Percentiles rank a stretch among this genome's conserved stretches.
These are phyloP conservation scores for Parazoanthus atlanticus DNA, from an alignment of 92 coral and sea anemone genomes.

Conservation along the genomic window DNA sequence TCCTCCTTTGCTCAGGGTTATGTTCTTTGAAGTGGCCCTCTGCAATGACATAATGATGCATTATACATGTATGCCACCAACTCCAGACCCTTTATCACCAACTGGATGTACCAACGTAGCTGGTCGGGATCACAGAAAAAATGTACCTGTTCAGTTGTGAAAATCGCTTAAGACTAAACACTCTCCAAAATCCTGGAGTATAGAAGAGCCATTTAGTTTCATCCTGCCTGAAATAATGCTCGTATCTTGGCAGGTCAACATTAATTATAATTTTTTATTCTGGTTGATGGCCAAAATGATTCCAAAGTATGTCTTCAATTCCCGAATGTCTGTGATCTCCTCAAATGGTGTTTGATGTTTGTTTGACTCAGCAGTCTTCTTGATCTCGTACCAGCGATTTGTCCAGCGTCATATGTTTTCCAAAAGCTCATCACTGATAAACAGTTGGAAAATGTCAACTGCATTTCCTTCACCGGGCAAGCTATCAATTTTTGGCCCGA, in stretches of 20 bases:
- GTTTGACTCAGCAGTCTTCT: background rate
- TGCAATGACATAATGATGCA: constrained; percentile 37
- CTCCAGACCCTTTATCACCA: constrained; percentile 15
- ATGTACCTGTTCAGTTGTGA: too few relatives aligned
- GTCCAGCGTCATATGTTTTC: background rate
- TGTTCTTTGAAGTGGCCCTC: constrained; percentile 49
- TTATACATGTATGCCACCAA: constrained; percentile 40
- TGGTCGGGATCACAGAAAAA: too few relatives aligned
- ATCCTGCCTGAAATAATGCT: background rate
- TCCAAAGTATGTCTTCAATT: background rate
- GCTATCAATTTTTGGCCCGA: background rate
- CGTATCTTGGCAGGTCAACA: background rate
- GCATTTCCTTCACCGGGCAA: background rate
- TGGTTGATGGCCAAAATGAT: background rate
- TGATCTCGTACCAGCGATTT: background rate
- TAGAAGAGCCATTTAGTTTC: background rate
- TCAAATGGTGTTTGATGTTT: background rate
- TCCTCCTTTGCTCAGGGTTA: constrained; percentile 22
- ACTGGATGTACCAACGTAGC: too few relatives aligned
- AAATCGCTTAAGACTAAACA: too few relatives aligned
- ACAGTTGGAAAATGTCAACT: background rate
- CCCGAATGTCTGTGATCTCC: background rate
- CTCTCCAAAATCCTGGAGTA: background rate
- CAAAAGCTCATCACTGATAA: background rate
- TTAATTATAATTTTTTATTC: too few relatives aligned